Conservation (phyloP, 1,140 invertebrate species). For the Pygmarrhopalites habei region DNA sequence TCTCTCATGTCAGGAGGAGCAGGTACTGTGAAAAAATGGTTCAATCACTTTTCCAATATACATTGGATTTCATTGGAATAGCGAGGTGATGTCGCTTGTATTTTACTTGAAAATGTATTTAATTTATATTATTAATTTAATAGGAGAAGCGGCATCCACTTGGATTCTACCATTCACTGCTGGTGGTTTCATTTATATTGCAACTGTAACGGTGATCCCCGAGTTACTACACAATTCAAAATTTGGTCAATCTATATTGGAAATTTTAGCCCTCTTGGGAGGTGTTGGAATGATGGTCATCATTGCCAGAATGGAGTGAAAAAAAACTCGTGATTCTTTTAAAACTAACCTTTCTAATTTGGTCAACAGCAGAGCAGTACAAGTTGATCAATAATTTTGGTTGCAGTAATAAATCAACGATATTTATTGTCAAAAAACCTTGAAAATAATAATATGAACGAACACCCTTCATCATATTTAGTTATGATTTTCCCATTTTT, state of each 20-base stretch:
- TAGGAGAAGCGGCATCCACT: slow-evolving; percentile 64
- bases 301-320: slow-evolving; percentile 74
- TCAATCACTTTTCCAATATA: no score
- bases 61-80: no score
- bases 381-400: no score
- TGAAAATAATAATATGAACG: no score
- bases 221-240: slow-evolving; percentile 79
- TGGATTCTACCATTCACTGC: slow-evolving; percentile 94
- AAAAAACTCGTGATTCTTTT: no score
- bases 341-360: no score
- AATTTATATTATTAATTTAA: slow-evolving; percentile 39
- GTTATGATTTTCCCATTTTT: no score
- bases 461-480: no score
- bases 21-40: slow-evolving; percentile 43
- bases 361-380: no score
- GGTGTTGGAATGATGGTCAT: slow-evolving; percentile 90
- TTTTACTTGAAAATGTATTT: not conserved
- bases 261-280: slow-evolving; percentile 70
- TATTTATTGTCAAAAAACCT: no score
- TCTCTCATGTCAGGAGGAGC: slow-evolving; percentile 72
- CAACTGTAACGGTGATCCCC: slow-evolving; percentile 92
- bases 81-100: no score
- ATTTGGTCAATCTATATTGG: slow-evolving; percentile 74
- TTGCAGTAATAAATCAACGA: no score
- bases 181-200: slow-evolving; percentile 97